Percentiles rank a stretch among this genome's conserved stretches.
Evolutionary conservation across 2,888 invertebrate genomes (phyloP).

Genomic region (Drosophila percnosoma): DNA sequence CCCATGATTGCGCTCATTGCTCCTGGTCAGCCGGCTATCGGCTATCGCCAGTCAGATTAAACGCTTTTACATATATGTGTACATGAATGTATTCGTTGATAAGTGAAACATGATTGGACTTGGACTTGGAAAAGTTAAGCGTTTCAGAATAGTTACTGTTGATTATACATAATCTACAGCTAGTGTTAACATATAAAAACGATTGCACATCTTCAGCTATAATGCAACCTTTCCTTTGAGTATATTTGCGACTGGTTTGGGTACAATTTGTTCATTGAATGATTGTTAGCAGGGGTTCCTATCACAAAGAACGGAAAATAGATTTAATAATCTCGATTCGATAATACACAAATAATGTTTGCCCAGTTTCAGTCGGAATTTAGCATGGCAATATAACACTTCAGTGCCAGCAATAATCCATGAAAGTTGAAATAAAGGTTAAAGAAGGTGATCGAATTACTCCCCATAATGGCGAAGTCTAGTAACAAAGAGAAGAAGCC

Average conservation of each 20-base stretch:
- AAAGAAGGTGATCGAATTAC: not conserved
- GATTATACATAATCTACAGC: constrained; percentile 44
- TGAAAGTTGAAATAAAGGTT: not conserved
- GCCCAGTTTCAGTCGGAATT: constrained; percentile 49
- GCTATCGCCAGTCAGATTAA: not conserved
- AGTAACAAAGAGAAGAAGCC: constrained; percentile 23
- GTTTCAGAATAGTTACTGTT: constrained; percentile 13
- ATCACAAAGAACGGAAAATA: constrained; percentile 20
- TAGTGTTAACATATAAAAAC: constrained; percentile 18
- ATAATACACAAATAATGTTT: constrained; percentile 22
- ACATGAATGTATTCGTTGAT: not conserved
- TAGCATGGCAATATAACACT: constrained; percentile 42
- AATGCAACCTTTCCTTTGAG: not conserved
- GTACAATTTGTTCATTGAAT: not conserved
- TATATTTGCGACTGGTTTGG: not conserved
- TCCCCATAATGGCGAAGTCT: constrained; percentile 10
- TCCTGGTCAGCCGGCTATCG: not conserved
- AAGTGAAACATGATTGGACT: not conserved
- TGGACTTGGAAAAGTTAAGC: not conserved
- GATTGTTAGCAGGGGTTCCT: not conserved
- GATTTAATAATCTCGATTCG: constrained; percentile 27
- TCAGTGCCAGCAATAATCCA: constrained; percentile 36
- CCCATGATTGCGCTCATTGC: not conserved
- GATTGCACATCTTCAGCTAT: not conserved
- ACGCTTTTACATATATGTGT: not conserved